Evolutionary conservation across 2,797 vertebrate genomes (phyloP), one percentile per base, ranked within the genome.

Genomic region (Anabas testudineus): DNA sequence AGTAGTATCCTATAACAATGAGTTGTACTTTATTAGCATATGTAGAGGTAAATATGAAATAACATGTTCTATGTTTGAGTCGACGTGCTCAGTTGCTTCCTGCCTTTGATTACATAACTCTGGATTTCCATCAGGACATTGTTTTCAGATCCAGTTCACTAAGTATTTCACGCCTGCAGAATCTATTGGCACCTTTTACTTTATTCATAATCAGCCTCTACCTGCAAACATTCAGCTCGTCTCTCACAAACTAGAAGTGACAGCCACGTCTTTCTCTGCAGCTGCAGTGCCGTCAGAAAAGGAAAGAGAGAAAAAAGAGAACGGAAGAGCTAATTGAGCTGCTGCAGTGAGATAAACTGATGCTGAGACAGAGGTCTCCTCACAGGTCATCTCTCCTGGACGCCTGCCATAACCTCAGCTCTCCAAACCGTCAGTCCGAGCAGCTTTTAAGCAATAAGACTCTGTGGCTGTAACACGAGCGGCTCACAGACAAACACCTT

Each of bases 381-480:
- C 66, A 18, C 28, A 45, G 84, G 77, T 87, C 79, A 53, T 49
- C 69, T 74, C 67, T 1, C 26, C 74, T 80, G 83, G 78, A 71
- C 13, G 30, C 1, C 61, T 7, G 59, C 78, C 60, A 57, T 5
- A 59, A 71, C 69, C 63, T 78, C 67, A 13, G 65, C 51, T 51
- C 8, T 42, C 58, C 18, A 26, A 49, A 64, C 46, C 26, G 71
- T 67, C 66, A 2, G 58, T 74, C 26, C 42, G 48, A 0, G 63
- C 47, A 67, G 58, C 72, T 66, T 37, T 63, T 6, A 63, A 22
- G 56, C 59, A 34, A 7, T 12, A 10, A 67, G 66, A 69, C 32
- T 37, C 77, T 58, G n/a, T 2, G 45, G 41, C 74, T 39, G 81
- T n/a, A 78, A 87, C 53, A 0, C 5, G 61, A 86, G 65, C 51